Conservation (phyloP, 2,797 vertebrate species). For the Pantherophis alleghaniensis region DNA sequence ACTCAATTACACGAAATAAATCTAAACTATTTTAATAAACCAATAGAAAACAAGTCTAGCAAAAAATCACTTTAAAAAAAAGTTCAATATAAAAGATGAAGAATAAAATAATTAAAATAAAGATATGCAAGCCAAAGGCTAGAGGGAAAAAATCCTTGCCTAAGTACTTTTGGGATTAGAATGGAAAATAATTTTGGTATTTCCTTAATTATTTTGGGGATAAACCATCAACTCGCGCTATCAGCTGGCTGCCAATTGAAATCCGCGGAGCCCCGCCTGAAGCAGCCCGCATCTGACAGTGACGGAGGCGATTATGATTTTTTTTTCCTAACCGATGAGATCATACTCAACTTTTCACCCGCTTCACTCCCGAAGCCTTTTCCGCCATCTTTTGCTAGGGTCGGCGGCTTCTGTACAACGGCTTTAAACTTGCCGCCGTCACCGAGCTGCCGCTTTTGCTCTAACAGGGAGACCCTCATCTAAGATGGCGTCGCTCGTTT, state of each 20-base stretch:
- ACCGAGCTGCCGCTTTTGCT: neutral
- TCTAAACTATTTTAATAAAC: neutral
- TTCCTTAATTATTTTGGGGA: neutral
- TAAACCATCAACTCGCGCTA: neutral
- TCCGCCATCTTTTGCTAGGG: conserved; percentile 4
- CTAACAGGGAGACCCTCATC: neutral
- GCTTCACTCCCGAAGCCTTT: neutral
- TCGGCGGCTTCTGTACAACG: neutral
- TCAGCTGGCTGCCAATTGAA: neutral
- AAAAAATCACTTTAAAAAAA: neutral
- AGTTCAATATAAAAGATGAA: neutral
- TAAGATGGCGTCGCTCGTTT: conserved; percentile 38
- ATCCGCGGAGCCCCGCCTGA: neutral
- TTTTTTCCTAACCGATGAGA: neutral
- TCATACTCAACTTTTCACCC: neutral
- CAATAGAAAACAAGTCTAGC: neutral
- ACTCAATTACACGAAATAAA: neutral
- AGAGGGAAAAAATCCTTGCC: neutral
- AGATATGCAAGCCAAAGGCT: neutral
- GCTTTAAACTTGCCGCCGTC: neutral
- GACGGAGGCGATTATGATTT: neutral
- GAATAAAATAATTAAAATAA: neutral
- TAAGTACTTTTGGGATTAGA: neutral
- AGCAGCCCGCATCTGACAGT: neutral
- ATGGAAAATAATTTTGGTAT: neutral